Conservation (phyloP, 2,113 vertebrate species). For the chimpanzee (Pan troglodytes) region NHGRI_mPanTro3-v2.1_pri NC_072398.2:47969501-47970000, state of each 20-base stretch:
- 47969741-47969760: accelerated
- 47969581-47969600: neutral
- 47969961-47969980: neutral
- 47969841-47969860: accelerated
- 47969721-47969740: neutral
- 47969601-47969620: accelerated
- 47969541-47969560: accelerated
- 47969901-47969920: neutral
- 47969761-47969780: neutral
- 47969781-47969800: neutral
- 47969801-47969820: neutral
- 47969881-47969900: neutral
- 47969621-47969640: accelerated
- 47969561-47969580: accelerated
- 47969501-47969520: too few relatives aligned
- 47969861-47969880: neutral
- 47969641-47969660: neutral
- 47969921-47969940: accelerated
- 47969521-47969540: accelerated
- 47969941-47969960: neutral
- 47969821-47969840: neutral
- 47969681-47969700: neutral
- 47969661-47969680: neutral
- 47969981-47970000: accelerated
- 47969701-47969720: neutral